These are phyloP conservation scores for Yponomeuta plumbellus DNA, from an alignment of 2,888 invertebrate genomes.

Conservation along the genomic window DNA sequence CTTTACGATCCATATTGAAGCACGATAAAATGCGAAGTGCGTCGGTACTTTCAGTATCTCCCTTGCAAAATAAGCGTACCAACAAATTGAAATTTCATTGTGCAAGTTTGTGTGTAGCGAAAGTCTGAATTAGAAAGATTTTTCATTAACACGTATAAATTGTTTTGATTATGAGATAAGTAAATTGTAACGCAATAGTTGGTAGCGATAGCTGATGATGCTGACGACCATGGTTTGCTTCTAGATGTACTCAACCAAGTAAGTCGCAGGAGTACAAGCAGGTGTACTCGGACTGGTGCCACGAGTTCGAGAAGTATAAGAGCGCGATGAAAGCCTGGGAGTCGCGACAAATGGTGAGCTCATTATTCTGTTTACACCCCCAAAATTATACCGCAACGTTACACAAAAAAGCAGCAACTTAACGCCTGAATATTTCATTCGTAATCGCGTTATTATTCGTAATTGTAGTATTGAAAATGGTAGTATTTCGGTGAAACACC, in stretches of 20 bases:
- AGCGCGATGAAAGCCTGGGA: constrained; percentile 81
- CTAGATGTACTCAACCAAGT: constrained; percentile 75
- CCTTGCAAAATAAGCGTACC: too few relatives aligned
- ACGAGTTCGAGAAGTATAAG: constrained; percentile 83
- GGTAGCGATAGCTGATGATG: too few relatives aligned
- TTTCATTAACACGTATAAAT: too few relatives aligned
- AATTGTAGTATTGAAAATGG: neutral
- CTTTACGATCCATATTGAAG: too few relatives aligned
- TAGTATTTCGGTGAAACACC: neutral
- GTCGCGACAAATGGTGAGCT: constrained; percentile 75
- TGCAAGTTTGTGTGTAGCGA: too few relatives aligned
- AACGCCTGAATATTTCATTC: constrained; percentile 2
- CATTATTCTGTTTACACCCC: neutral
- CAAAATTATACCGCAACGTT: neutral
- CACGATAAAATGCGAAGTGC: too few relatives aligned
- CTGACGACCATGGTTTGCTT: constrained; percentile 23
- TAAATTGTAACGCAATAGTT: too few relatives aligned
- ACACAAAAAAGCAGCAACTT: constrained; percentile 1
- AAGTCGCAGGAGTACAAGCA: constrained; percentile 77
- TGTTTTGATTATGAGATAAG: too few relatives aligned
- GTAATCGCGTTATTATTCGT: constrained; percentile 2
- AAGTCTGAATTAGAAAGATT: too few relatives aligned
- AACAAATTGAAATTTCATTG: too few relatives aligned
- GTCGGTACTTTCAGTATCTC: too few relatives aligned
- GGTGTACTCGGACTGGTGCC: constrained; percentile 84